phyloP scores from a whole-genome alignment of 2,113 vertebrate species.

The Aphyosemion australe region DNA sequence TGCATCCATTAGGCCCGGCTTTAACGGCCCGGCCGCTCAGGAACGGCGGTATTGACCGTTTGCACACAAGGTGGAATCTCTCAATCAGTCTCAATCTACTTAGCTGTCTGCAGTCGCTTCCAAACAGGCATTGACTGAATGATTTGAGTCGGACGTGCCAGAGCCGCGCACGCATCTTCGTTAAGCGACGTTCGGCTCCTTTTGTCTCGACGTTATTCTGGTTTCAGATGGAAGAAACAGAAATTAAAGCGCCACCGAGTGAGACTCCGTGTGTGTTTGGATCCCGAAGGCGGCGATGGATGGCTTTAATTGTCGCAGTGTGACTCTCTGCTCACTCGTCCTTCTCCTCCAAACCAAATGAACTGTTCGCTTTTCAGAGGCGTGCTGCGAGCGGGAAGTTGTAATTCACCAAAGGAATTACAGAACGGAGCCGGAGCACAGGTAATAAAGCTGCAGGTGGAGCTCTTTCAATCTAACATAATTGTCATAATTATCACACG shows the following conservation, averaged over 20 bases:
- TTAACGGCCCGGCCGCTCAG: constrained; percentile 37
- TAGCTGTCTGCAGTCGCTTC: constrained; percentile 54
- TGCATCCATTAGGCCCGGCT: constrained; percentile 21
- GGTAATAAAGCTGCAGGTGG: constrained; percentile 66
- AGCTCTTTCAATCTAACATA: constrained; percentile 48
- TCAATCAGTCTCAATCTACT: constrained; percentile 67
- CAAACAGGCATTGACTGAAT: constrained; percentile 64
- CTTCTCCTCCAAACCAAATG: constrained; percentile 84
- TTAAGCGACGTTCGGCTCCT: constrained; percentile 19
- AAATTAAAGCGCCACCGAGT: constrained; percentile 33
- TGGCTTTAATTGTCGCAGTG: constrained; percentile 82
- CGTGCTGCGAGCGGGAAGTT: constrained; percentile 74
- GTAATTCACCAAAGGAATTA: constrained; percentile 54
- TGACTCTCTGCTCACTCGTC: constrained; percentile 81
- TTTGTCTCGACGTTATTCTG: constrained; percentile 2
- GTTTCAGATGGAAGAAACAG: constrained; percentile 40
- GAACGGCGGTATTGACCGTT: constrained; percentile 56
- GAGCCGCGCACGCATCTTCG: constrained; percentile 41
- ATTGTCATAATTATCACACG: constrained; percentile 45
- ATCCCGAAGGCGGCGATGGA: constrained; percentile 67
- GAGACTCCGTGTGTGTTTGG: neutral
- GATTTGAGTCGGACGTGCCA: constrained; percentile 34
- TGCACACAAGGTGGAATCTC: constrained; percentile 58
- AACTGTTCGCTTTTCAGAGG: constrained; percentile 82
- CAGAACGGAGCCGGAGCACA: constrained; percentile 35